Conservation (phyloP, 2,113 vertebrate species). For the Serilophus lunatus region DNA sequence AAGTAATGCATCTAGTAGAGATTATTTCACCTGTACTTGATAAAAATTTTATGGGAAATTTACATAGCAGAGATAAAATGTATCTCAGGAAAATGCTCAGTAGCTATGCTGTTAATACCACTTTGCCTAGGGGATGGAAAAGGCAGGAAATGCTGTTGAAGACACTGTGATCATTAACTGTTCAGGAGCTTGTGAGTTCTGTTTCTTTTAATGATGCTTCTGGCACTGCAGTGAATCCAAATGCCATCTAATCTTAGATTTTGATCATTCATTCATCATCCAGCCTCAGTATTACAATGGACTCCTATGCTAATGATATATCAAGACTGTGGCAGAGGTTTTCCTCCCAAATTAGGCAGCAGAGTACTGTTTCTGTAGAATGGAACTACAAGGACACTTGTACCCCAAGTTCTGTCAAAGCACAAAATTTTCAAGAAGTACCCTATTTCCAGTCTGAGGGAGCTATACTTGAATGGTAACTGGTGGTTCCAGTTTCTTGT, state of each 20-base stretch:
- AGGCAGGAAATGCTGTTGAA: background rate
- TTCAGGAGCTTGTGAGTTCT: background rate
- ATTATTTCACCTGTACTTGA: background rate
- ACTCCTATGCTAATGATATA: background rate
- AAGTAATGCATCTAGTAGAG: background rate
- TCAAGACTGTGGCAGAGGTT: background rate
- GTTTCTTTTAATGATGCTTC: background rate
- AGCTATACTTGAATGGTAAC: background rate
- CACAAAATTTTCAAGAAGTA: background rate
- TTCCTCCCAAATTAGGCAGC: background rate
- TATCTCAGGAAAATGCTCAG: background rate
- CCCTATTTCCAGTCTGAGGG: background rate
- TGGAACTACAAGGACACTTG: background rate
- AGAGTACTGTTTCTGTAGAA: background rate
- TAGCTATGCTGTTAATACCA: background rate
- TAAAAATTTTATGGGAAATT: background rate
- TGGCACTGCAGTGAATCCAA: background rate
- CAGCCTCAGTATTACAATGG: background rate
- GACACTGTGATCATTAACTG: background rate
- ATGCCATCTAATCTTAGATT: background rate
- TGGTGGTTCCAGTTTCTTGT: background rate
- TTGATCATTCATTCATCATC: background rate
- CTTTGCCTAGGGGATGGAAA: background rate
- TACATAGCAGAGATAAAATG: background rate
- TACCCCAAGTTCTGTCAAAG: background rate